Evolutionary conservation across 2,888 invertebrate species (phyloP), one percentile per base, ranked within the genome.

Genomic region (Theretra japonica): DNA sequence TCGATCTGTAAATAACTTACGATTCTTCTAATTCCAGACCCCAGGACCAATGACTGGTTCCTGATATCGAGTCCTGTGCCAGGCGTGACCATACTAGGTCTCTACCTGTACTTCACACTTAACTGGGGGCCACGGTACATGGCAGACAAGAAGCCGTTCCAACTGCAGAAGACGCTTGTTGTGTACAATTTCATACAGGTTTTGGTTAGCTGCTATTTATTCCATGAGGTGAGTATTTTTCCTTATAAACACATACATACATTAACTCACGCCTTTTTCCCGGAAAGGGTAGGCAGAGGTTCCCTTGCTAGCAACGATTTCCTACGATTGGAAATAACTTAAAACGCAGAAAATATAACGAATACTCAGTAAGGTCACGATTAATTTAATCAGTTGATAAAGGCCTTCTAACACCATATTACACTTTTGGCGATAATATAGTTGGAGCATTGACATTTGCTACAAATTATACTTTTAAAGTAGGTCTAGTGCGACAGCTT

Each of bases 121-220:
- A 96, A 95, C 78, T 96, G 97, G 95, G 98, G 99, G 0, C 99
- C 99, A 0, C 95, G 95, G 74, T 96, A 97, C 80, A 99, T 99
- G 99, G 96, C 96, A 78, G 96, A 98, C 86, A 95, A 98, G 79
- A 96, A 98, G 85, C 97, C 99, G 0, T 97, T 96, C 86, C 96
- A 98, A 80, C 88, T 99, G 50, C 96, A 97, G 82, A 96, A 96
- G 79, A 95, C 97, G 0, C 92, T 99, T 81, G 95, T 99, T 68
- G 88, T 97, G 6, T 99, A 99, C 92, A 99, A 99, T 90, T 96
- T 98, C 76, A 83, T 97, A 56, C 99, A 99, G 96, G 98, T 99
- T 17, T 74, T 97, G 17, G 95, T 98, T 73, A 98, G 98, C 85
- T 90, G 95, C 48, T 98, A 96, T 95, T 93, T 98, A 77, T 98